Evolutionary conservation across 2,888 invertebrate genomes (phyloP).

Genomic region (Epinotia ramella): DNA sequence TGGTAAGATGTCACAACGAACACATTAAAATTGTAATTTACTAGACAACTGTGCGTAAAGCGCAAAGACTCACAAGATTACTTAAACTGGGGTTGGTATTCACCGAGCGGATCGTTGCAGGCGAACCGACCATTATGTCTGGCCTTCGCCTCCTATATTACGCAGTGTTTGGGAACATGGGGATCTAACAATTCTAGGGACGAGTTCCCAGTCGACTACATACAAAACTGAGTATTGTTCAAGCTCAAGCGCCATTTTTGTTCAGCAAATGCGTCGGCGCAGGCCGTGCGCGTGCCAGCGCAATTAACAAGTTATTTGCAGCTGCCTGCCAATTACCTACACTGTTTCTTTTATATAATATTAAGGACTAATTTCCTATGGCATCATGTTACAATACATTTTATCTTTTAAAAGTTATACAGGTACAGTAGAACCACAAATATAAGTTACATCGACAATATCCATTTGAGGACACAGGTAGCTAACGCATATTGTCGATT

Average conservation of each 20-base stretch:
- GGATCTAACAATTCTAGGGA: neutral
- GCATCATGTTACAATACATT: neutral
- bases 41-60: neutral
- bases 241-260: slow-evolving; percentile 27
- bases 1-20: slow-evolving; percentile 18
- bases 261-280: slow-evolving; percentile 41
- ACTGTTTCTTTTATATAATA: slow-evolving; percentile 29
- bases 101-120: neutral
- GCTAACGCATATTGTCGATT: too few species aligned
- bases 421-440: too few species aligned
- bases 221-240: neutral
- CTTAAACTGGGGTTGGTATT: neutral
- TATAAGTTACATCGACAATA: too few species aligned
- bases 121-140: neutral
- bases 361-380: neutral
- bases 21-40: slow-evolving; percentile 21
- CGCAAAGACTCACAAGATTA: neutral
- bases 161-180: neutral
- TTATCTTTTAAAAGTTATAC: neutral
- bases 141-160: neutral
- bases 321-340: slow-evolving; percentile 53
- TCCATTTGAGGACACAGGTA: too few species aligned
- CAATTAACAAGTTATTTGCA: slow-evolving; percentile 60
- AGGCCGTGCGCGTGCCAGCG: slow-evolving; percentile 59
- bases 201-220: neutral